phyloP scores from a whole-genome alignment of 2,888 invertebrate genomes.

The Caradrina clavipalpis region DNA sequence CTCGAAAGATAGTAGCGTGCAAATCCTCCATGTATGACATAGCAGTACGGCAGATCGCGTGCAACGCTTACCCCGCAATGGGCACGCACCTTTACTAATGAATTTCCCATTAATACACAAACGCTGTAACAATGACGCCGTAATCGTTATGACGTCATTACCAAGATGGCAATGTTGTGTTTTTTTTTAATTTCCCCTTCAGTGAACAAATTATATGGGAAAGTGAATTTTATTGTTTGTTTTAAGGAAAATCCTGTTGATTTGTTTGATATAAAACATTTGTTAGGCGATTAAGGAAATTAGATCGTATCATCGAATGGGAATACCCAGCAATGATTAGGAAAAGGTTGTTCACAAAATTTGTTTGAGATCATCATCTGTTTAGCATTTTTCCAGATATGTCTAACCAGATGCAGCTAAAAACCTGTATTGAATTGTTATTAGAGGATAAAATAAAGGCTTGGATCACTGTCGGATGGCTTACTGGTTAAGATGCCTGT shows the following conservation, averaged over 20 bases:
- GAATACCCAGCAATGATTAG: not conserved
- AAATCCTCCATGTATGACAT: conserved; percentile 2
- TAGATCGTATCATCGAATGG: not conserved
- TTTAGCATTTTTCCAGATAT: not conserved
- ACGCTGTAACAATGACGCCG: conserved; percentile 25
- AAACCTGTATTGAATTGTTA: not conserved
- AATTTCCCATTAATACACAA: conserved; percentile 42
- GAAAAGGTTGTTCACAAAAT: not conserved
- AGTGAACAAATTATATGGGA: conserved; percentile 30
- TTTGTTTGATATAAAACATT: not conserved
- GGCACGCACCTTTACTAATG: conserved; percentile 32
- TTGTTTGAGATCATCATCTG: not conserved
- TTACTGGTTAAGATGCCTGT: too few species aligned
- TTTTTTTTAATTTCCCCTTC: conserved; percentile 19
- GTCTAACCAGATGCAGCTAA: not conserved
- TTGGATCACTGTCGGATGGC: too few species aligned
- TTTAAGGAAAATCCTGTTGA: conserved; percentile 52
- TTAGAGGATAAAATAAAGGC: not conserved
- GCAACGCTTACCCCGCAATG: conserved; percentile 2
- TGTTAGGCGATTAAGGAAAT: not conserved
- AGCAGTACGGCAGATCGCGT: conserved; percentile 19
- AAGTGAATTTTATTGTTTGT: conserved; percentile 35
- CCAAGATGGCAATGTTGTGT: conserved; percentile 8
- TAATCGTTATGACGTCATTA: conserved; percentile 35
- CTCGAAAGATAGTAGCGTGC: conserved; percentile 24